Base-by-base conservation (phyloP, 2,888 invertebrate genomes). In the Eudasyphora cyanicolor region DNA sequence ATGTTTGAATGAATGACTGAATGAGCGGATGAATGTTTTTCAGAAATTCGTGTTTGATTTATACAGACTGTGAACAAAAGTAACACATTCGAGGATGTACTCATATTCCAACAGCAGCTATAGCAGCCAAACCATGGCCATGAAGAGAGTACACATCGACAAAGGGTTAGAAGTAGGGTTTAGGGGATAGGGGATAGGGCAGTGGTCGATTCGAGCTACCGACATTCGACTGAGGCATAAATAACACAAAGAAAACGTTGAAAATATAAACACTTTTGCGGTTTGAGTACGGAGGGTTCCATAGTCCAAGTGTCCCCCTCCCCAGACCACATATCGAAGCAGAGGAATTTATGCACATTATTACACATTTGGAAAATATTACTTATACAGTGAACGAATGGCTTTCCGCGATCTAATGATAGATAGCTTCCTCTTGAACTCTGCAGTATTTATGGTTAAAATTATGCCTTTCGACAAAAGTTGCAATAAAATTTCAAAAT, bases 21-120 rank as follows among this genome's bases (percentile, higher is more conserved):
- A 29, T 29, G 29, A n/a, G 17, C 29, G 60, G 12, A 60, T 17
- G 60, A 24, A 24, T 29, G 19, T 21, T 54, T 54, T 45, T 45
- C 45, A 60, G 29, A 60, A 60, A 60, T 60, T 60, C 60, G 29
- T 60, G 17, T 60, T 60, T 60, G 60, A 60, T 60, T 60, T 60
- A 60, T 60, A 32, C 60, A 60, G 27, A 54, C 6, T n/a, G 17
- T 2, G 0, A 60, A 60, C 29, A 60, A 29, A 60, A 60, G 29
- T 29, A 29, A 60, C 29, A 14, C 60, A 60, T 29, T 29, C 29
- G 60, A 60, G 60, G n/a, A 29, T 14, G 27, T 29, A 32, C 17
- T 60, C 60, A 8, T 29, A 29, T 57, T 57, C 57, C 27, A 57
- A 27, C 27, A 57, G 29, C 5, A 27, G 2, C 8, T 4, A 29